These are phyloP conservation scores for Vulpes lagopus DNA, from an alignment of 2,113 vertebrate genomes.

Conservation along the genomic window DNA sequence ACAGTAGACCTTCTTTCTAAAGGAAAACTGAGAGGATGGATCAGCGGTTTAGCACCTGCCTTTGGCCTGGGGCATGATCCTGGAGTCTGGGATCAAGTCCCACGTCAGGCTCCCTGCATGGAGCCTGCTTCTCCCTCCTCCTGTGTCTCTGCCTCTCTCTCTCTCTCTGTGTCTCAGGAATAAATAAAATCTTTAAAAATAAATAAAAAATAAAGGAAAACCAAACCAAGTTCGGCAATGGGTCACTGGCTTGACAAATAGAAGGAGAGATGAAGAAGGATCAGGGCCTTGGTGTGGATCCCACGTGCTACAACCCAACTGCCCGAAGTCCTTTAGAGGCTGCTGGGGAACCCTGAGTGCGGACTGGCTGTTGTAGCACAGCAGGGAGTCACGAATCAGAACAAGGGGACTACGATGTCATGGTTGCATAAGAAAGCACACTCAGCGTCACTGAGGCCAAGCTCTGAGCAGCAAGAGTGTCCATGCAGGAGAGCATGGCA, in stretches of 20 bases:
- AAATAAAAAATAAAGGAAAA: neutral
- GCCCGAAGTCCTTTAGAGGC: neutral
- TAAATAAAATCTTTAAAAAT: no score
- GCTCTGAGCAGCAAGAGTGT: neutral
- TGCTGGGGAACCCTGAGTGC: neutral
- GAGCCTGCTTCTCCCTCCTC: no score
- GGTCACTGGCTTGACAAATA: neutral
- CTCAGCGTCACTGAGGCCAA: neutral
- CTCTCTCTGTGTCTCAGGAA: no score
- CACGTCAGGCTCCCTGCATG: no score
- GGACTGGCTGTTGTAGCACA: neutral
- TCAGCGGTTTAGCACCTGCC: no score
- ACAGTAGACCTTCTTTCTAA: neutral
- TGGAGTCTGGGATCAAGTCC: no score
- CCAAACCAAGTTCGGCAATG: neutral
- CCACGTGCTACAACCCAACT: neutral
- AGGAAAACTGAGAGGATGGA: neutral
- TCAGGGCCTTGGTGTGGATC: neutral
- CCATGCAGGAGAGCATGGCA: neutral
- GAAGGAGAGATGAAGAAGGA: neutral
- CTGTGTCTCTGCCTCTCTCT: no score
- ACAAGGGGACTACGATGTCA: fast-evolving
- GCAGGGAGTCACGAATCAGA: neutral
- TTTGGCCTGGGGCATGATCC: no score
- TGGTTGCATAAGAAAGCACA: neutral